phyloP scores from a whole-genome alignment of 2,888 invertebrate species.

The Tipula helvola region DNA sequence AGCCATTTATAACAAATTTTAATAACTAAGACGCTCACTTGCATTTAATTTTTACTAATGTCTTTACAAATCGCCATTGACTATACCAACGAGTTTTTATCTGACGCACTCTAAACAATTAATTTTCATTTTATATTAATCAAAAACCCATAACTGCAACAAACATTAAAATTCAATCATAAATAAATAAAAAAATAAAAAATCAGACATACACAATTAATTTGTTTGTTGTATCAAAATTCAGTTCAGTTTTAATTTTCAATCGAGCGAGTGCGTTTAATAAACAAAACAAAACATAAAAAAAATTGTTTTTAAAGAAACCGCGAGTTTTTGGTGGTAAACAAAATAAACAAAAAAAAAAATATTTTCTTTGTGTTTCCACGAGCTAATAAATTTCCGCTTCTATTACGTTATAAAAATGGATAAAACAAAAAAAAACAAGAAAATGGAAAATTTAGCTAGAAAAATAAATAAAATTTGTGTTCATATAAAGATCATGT shows the following conservation, averaged over 20 bases:
- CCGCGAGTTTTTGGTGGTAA: not conserved
- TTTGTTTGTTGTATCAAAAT: not conserved
- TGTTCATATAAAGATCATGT: not conserved
- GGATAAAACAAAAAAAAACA: not conserved
- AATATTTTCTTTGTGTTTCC: not conserved
- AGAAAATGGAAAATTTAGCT: not conserved
- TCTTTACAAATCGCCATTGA: too few relatives aligned
- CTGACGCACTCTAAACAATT: too few relatives aligned
- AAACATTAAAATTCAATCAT: too few relatives aligned
- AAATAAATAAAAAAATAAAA: not conserved
- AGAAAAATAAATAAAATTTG: not conserved
- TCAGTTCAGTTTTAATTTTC: not conserved
- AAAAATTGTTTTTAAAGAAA: not conserved
- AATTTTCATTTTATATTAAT: too few relatives aligned
- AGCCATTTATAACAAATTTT: too few relatives aligned
- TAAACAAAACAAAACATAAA: not conserved
- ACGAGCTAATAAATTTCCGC: not conserved
- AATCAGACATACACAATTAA: not conserved
- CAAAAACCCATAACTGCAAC: too few relatives aligned
- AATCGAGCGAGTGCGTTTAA: not conserved
- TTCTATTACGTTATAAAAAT: not conserved
- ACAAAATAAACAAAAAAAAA: not conserved
- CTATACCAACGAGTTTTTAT: too few relatives aligned
- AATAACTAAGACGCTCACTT: too few relatives aligned
- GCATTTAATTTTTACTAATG: too few relatives aligned